A percentile compares a stretch with the other conserved stretches of the same genome.
phyloP scores from a whole-genome alignment of 2,797 vertebrate genomes.

The Phoeniculus purpureus region DNA sequence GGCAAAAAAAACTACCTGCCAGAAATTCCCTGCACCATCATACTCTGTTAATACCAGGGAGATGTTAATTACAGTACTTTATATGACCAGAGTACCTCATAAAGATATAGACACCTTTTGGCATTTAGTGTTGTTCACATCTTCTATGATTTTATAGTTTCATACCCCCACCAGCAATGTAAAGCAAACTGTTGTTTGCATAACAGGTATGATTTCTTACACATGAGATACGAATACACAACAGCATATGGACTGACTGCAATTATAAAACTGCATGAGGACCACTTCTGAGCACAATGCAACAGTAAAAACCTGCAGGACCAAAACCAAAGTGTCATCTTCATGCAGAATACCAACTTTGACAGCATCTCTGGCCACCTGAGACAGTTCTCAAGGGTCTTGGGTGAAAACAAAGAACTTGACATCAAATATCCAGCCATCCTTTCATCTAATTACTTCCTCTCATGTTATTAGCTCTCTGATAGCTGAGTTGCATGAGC shows the following conservation, averaged over 20 bases:
- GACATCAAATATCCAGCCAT: conserved; percentile 24
- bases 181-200: neutral
- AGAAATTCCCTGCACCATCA: neutral
- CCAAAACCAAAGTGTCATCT: neutral
- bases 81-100: neutral
- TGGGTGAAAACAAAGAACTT: conserved; percentile 17
- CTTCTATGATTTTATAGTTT: neutral
- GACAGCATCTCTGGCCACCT: neutral
- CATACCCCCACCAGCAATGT: neutral
- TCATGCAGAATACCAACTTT: conserved; percentile 8
- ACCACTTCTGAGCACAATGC: neutral
- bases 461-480: conserved; percentile 49
- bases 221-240: neutral
- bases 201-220: neutral
- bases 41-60: neutral
- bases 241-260: neutral
- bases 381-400: neutral
- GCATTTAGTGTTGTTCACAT: fast-evolving
- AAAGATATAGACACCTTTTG: neutral
- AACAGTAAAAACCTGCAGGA: neutral
- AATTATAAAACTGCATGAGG: neutral
- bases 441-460: conserved; percentile 54
- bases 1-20: neutral
- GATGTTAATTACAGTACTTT: neutral
- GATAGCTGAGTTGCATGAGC: conserved; percentile 15